Percentiles rank a stretch among this genome's conserved stretches.
Conservation (phyloP, 2,888 invertebrate species). For the Agonopterix alstromeriana region DNA sequence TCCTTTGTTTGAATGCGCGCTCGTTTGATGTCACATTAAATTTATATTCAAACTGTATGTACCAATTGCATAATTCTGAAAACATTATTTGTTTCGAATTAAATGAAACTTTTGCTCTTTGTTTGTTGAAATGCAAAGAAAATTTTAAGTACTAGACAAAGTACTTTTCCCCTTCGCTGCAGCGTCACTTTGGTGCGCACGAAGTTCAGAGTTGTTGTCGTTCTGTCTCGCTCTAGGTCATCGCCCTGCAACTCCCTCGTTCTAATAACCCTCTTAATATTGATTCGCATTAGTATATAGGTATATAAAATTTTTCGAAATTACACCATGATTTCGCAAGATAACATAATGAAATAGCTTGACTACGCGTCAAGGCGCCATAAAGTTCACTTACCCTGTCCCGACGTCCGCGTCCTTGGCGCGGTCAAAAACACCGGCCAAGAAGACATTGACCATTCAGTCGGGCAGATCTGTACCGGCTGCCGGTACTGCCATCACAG, state of each 20-base stretch:
- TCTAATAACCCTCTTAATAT: slow-evolving; percentile 55
- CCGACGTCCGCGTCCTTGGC: slow-evolving; percentile 43
- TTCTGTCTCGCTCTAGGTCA: slow-evolving; percentile 70
- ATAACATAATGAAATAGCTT: slow-evolving; percentile 6
- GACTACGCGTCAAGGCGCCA: slow-evolving; percentile 25
- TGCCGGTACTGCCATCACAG: slow-evolving; percentile 39
- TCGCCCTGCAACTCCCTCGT: slow-evolving; percentile 66
- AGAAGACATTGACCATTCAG: slow-evolving; percentile 56
- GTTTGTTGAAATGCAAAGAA: neutral
- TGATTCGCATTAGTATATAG: neutral
- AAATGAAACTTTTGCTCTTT: no score
- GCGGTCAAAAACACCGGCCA: slow-evolving; percentile 58
- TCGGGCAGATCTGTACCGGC: slow-evolving; percentile 22
- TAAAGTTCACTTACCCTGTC: slow-evolving; percentile 50
- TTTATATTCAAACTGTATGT: slow-evolving; percentile 1
- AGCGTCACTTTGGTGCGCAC: slow-evolving; percentile 28
- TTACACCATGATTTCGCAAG: slow-evolving; percentile 6
- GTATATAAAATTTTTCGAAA: slow-evolving; percentile 1
- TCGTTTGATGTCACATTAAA: slow-evolving; percentile 12
- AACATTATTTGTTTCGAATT: no score
- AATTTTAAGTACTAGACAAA: neutral
- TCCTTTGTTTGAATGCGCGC: slow-evolving; percentile 30
- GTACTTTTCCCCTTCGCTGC: slow-evolving; percentile 1
- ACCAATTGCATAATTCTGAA: no score
- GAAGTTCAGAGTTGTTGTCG: slow-evolving; percentile 74